A percentile compares a stretch with the other conserved stretches of the same genome.
phyloP scores from a whole-genome alignment of 2,888 invertebrate species.

The Idaea dimidiata region DNA sequence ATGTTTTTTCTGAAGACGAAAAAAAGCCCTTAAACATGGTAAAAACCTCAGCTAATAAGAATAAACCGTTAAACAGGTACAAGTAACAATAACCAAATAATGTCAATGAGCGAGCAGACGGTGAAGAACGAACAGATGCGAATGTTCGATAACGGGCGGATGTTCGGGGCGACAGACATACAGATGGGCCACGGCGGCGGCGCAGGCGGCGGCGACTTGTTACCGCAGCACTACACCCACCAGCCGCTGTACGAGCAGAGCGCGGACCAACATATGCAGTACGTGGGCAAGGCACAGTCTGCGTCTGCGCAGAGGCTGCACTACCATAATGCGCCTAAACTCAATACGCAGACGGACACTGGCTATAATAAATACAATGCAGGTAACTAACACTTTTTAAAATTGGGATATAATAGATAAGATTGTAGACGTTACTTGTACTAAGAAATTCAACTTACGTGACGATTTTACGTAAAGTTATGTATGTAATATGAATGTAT shows the following conservation, averaged over 20 bases:
- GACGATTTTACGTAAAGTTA: no score
- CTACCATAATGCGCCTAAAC: slow-evolving; percentile 57
- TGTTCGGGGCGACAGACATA: slow-evolving; percentile 62
- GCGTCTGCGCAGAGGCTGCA: no score
- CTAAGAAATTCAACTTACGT: no score
- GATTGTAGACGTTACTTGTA: no score
- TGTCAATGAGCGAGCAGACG: slow-evolving; percentile 58
- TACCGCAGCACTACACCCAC: slow-evolving; percentile 59
- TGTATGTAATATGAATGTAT: no score
- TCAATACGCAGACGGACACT: slow-evolving; percentile 53
- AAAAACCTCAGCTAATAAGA: no score
- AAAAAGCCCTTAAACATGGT: no score
- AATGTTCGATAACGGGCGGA: slow-evolving; percentile 60
- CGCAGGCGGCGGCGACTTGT: no score
- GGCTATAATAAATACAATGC: slow-evolving; percentile 61
- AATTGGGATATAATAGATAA: no score
- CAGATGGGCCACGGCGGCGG: slow-evolving; percentile 47
- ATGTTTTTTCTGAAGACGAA: no score
- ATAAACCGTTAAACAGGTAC: slow-evolving; percentile 45
- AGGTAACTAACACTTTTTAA: slow-evolving; percentile 37
- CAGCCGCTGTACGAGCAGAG: slow-evolving; percentile 54
- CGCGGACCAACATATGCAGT: slow-evolving; percentile 46
- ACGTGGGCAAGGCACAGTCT: slow-evolving; percentile 48
- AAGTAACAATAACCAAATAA: slow-evolving; percentile 67
- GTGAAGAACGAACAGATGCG: slow-evolving; percentile 69